These are phyloP conservation scores for Bombyx huttoni DNA, from an alignment of 2,888 invertebrate genomes.

Conservation along the genomic window DNA sequence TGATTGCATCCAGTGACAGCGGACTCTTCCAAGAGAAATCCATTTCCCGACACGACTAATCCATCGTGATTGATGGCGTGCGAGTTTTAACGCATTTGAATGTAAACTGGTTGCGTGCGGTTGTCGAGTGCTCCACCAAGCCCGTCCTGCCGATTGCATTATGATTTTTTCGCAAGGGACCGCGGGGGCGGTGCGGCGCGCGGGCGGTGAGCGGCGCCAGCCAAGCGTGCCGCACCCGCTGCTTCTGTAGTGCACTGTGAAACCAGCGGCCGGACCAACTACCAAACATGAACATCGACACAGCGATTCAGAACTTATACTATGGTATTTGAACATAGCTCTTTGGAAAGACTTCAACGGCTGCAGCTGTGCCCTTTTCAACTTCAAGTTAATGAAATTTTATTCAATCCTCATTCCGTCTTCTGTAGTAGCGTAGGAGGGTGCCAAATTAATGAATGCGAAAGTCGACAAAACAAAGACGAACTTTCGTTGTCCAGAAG, in stretches of 20 bases:
- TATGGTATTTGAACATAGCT: no score
- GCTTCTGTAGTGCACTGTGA: conserved; percentile 47
- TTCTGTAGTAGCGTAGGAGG: conserved; percentile 29
- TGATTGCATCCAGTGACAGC: conserved; percentile 15
- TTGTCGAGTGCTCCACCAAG: conserved; percentile 65
- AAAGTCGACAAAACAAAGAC: conserved; percentile 58
- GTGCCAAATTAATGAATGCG: conserved; percentile 49
- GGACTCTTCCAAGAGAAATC: conserved; percentile 55
- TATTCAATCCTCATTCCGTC: conserved; percentile 15
- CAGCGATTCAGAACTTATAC: no score
- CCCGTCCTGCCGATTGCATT: conserved; percentile 71
- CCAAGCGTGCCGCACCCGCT: conserved; percentile 64
- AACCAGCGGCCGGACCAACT: conserved; percentile 29
- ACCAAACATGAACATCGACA: neutral
- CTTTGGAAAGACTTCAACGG: no score
- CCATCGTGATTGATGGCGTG: conserved; percentile 69
- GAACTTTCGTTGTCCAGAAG: conserved; percentile 50
- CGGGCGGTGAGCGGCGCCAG: conserved; percentile 44
- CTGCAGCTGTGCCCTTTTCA: neutral
- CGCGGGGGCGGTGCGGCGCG: conserved; percentile 47
- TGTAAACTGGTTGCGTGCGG: conserved; percentile 67
- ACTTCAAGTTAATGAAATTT: conserved; percentile 16
- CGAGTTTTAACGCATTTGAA: conserved; percentile 68
- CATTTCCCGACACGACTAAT: conserved; percentile 56
- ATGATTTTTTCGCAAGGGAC: conserved; percentile 71